Percentiles rank a stretch among this genome's conserved stretches.
These are phyloP conservation scores for Sweltsa coloradensis DNA, from an alignment of 1,140 invertebrate species.

Conservation along the genomic window DNA sequence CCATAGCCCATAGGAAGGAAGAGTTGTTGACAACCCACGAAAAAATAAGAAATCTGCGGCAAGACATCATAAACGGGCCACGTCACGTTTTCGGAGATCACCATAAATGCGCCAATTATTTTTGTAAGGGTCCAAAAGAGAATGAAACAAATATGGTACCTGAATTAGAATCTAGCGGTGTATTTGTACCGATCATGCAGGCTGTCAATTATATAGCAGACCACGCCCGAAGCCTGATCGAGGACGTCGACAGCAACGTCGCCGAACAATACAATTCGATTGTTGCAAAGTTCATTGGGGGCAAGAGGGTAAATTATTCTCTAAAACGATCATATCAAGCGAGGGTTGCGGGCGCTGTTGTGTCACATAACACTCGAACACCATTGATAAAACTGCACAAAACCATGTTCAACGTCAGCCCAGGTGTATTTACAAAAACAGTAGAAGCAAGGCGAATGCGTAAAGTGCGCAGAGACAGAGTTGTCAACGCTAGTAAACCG, in stretches of 20 bases:
- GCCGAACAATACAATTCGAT: constrained; percentile 12
- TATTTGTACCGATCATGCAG: constrained; percentile 6
- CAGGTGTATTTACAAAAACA: constrained; percentile 1
- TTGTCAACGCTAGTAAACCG: no score
- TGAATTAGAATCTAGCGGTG: constrained; percentile 8
- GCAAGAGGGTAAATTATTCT: constrained; percentile 13
- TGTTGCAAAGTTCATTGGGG: constrained; percentile 12
- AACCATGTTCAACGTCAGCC: constrained; percentile 4
- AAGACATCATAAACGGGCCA: neutral
- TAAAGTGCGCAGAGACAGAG: no score
- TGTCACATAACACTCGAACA: constrained; percentile 11
- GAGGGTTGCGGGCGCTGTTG: constrained; percentile 13
- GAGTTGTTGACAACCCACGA: neutral
- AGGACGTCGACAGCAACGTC: constrained; percentile 12
- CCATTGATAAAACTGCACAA: constrained; percentile 11
- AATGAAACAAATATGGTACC: constrained; percentile 3
- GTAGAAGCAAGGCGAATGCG: neutral
- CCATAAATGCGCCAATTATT: constrained; percentile 6
- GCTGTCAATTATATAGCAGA: constrained; percentile 4
- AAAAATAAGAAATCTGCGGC: neutral
- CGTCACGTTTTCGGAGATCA: constrained; percentile 5
- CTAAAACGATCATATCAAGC: constrained; percentile 10
- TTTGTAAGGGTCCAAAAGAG: constrained; percentile 6
- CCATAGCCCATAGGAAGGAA: neutral
- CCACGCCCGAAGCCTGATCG: constrained; percentile 6